Percentiles rank a stretch among this genome's conserved stretches.
phyloP scores from a whole-genome alignment of 1,140 invertebrate genomes.

The Dendroctonus ponderosae region DNA sequence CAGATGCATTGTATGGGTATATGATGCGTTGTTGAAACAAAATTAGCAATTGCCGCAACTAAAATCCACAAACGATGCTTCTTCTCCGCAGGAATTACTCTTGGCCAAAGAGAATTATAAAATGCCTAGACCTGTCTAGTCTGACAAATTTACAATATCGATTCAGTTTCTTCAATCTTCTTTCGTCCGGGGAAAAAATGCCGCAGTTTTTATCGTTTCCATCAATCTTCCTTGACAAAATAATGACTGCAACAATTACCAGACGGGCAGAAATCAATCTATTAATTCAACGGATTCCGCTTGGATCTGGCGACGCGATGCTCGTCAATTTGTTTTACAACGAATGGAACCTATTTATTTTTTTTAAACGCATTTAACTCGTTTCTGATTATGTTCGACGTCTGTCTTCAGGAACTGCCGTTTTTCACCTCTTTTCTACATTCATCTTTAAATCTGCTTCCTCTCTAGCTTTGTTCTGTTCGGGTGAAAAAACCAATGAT shows the following conservation, averaged over 20 bases:
- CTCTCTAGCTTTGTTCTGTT: too few species aligned
- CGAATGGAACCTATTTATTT: constrained; percentile 11
- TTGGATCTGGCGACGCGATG: background rate
- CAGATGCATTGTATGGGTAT: background rate
- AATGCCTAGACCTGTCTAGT: constrained; percentile 4
- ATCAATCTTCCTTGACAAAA: constrained; percentile 25
- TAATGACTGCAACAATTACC: constrained; percentile 25
- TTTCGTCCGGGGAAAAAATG: constrained; percentile 2
- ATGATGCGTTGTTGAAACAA: too few species aligned
- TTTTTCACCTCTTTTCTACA: too few species aligned
- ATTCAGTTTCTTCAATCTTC: constrained; percentile 15
- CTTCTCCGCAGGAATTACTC: too few species aligned
- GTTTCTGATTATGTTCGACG: too few species aligned
- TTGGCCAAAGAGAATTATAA: background rate
- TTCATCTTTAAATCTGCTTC: too few species aligned
- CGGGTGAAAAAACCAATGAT: too few species aligned
- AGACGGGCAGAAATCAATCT: constrained; percentile 17
- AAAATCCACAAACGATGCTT: too few species aligned
- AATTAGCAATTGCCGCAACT: too few species aligned
- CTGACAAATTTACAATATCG: constrained; percentile 28
- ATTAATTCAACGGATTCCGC: constrained; percentile 7
- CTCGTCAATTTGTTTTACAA: constrained; percentile 13
- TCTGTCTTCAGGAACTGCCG: too few species aligned
- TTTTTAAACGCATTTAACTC: background rate
- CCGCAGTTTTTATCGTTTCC: constrained; percentile 20